Conservation (phyloP, 2,113 vertebrate genomes). For the Ahaetulla prasina region DNA sequence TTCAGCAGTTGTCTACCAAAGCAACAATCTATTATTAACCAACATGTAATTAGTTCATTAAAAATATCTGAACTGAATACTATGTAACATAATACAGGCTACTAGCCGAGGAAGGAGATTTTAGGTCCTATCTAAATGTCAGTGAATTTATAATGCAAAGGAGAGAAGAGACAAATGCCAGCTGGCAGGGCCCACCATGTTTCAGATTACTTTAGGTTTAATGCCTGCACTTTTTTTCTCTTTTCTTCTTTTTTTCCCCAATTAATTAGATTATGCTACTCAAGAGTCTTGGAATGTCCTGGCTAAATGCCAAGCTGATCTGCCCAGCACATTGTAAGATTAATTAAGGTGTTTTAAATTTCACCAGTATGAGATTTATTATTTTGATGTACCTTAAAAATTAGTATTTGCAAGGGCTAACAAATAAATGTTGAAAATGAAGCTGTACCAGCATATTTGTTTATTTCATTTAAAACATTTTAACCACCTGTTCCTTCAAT, state of each 20-base stretch:
- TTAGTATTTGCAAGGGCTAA: constrained; percentile 58
- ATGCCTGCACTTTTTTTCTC: constrained; percentile 20
- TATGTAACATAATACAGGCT: constrained; percentile 70
- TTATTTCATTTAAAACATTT: constrained; percentile 12
- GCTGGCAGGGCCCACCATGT: constrained; percentile 69
- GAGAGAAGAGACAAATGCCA: constrained; percentile 63
- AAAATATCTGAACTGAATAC: constrained; percentile 70
- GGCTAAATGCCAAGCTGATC: constrained; percentile 68
- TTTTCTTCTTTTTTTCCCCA: constrained; percentile 13
- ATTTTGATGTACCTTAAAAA: constrained; percentile 41
- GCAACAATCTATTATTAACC: constrained; percentile 76
- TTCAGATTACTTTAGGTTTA: constrained; percentile 76
- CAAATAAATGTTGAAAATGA: constrained; percentile 50
- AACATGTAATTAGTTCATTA: constrained; percentile 79
- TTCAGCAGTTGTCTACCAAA: constrained; percentile 65
- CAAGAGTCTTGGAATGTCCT: constrained; percentile 70
- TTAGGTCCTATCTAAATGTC: constrained; percentile 63
- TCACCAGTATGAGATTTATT: constrained; percentile 51
- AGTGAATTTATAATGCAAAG: constrained; percentile 67
- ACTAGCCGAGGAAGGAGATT: constrained; percentile 56
- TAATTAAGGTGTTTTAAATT: constrained; percentile 76
- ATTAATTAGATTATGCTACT: constrained; percentile 77
- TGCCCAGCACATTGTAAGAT: constrained; percentile 67
- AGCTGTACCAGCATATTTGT: constrained; percentile 29
- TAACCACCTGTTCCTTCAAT: not conserved